These are phyloP conservation scores for Teleogryllus oceanicus DNA, from an alignment of 2,888 invertebrate species.

Conservation along the genomic window DNA sequence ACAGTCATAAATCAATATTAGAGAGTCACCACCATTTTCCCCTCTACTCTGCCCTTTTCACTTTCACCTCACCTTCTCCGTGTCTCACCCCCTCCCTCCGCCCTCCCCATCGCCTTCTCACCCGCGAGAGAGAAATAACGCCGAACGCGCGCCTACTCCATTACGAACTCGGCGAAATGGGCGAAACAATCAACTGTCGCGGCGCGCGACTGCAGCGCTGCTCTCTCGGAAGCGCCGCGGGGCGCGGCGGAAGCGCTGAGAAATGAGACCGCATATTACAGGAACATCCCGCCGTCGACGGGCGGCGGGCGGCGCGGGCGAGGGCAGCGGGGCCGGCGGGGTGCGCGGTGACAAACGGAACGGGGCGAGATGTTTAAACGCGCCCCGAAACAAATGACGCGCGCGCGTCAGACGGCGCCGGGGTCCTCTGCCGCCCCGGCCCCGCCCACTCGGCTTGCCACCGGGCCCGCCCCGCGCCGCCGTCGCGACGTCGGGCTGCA, in stretches of 20 bases:
- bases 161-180: conserved; percentile 8
- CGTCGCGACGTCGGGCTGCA: too few relatives aligned
- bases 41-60: too few relatives aligned
- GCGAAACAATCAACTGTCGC: conserved; percentile 7
- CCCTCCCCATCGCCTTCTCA: too few relatives aligned
- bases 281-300: conserved; percentile 5
- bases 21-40: too few relatives aligned
- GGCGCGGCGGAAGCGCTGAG: not conserved
- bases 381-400: not conserved
- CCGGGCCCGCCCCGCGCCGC: too few relatives aligned
- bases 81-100: too few relatives aligned
- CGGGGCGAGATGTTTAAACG: not conserved
- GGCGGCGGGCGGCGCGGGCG: not conserved
- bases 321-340: not conserved
- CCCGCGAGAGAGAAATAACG: too few relatives aligned
- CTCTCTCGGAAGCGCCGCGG: not conserved
- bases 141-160: not conserved
- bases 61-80: too few relatives aligned
- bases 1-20: too few relatives aligned
- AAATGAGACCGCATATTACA: conserved; percentile 18
- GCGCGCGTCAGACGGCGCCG: not conserved
- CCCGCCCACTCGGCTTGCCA: too few relatives aligned
- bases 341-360: not conserved
- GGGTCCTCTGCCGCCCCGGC: too few relatives aligned
- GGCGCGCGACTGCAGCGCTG: not conserved